Evolutionary conservation across 1,140 invertebrate species (phyloP).

Genomic region (Homarus americanus): DNA sequence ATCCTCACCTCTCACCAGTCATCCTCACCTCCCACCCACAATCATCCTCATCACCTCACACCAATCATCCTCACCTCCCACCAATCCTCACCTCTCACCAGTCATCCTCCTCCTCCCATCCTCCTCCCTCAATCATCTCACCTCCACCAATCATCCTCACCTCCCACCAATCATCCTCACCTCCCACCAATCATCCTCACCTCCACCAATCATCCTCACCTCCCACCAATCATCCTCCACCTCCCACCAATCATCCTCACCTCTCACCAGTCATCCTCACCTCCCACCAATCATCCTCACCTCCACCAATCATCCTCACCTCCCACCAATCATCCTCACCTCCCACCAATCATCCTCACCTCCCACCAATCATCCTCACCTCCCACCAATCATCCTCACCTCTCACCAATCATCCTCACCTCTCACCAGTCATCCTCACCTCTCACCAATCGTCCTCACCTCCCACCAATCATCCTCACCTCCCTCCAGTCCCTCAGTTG

Average conservation of each 20-base stretch:
- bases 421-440: neutral
- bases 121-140: too few relatives aligned
- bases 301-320: too few relatives aligned
- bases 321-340: too few relatives aligned
- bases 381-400: too few relatives aligned
- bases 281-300: too few relatives aligned
- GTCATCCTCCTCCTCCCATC: neutral
- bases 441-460: slow-evolving; percentile 26
- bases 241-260: neutral
- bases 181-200: slow-evolving; percentile 19
- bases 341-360: neutral
- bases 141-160: too few relatives aligned
- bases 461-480: too few relatives aligned
- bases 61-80: too few relatives aligned
- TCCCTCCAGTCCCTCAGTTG: slow-evolving; percentile 61
- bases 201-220: too few relatives aligned
- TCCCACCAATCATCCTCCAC: too few relatives aligned
- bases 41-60: neutral
- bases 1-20: neutral
- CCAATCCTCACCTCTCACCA: neutral
- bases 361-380: slow-evolving; percentile 27
- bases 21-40: slow-evolving; percentile 22
- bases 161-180: neutral
- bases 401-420: too few relatives aligned
- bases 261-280: slow-evolving; percentile 25